Percentiles rank a stretch among this genome's conserved stretches.
These are phyloP conservation scores for Cossypha dichroa DNA, from an alignment of 2,797 vertebrate species.

Conservation along the genomic window DNA sequence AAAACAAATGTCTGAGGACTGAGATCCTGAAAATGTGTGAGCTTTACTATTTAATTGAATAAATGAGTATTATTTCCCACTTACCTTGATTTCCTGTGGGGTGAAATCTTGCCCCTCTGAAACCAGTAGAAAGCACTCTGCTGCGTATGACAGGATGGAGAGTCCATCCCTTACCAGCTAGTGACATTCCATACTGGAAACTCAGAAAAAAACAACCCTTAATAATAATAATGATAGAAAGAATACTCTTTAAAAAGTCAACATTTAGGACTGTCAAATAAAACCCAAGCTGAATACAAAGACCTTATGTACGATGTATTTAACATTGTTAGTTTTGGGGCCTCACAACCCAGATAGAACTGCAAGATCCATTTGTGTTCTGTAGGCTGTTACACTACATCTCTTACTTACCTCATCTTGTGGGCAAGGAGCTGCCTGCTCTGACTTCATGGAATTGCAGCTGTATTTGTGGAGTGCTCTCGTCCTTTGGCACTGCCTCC, in stretches of 20 bases:
- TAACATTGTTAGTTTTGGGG: conserved; percentile 33
- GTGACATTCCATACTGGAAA: background rate
- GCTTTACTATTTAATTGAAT: conserved; percentile 34
- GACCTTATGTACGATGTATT: background rate
- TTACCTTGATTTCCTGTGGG: conserved; percentile 4
- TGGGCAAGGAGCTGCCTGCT: conserved; percentile 71
- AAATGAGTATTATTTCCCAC: conserved; percentile 36
- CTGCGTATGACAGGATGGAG: background rate
- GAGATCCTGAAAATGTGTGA: conserved; percentile 21
- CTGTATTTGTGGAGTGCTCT: conserved; percentile 75
- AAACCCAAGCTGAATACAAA: conserved; percentile 1
- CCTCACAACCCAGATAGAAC: background rate
- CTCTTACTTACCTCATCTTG: conserved; percentile 71
- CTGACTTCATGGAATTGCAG: conserved; percentile 71
- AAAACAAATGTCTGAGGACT: conserved; percentile 53
- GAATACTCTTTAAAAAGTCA: background rate
- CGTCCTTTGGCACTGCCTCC: conserved; percentile 56
- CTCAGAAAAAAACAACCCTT: background rate
- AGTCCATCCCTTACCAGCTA: background rate
- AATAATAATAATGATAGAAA: background rate
- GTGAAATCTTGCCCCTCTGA: background rate
- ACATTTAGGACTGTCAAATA: background rate
- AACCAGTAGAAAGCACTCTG: background rate
- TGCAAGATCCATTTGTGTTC: background rate
- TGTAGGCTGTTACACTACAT: conserved; percentile 30